Percentiles rank a stretch among this genome's conserved stretches.
Conservation (phyloP, 2,888 invertebrate genomes). For the Latrodectus hesperus region DNA sequence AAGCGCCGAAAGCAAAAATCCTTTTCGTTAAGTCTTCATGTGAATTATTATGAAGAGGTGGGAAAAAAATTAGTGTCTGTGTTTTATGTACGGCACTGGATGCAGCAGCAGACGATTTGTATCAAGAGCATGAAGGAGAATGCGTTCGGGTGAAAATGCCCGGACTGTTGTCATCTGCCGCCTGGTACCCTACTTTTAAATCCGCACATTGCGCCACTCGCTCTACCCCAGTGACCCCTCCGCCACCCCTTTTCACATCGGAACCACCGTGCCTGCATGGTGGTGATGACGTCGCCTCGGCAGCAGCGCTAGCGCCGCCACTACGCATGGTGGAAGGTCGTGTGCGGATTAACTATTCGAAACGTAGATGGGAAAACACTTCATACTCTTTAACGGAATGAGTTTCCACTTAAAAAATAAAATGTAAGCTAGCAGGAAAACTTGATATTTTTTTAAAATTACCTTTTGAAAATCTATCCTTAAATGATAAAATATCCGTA, state of each 20-base stretch:
- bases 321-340: conserved; percentile 10
- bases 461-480: no score
- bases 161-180: conserved; percentile 56
- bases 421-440: no score
- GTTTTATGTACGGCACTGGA: not conserved
- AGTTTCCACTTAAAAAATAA: no score
- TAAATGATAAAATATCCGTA: no score
- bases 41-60: not conserved
- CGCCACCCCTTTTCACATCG: conserved; percentile 15
- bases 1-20: conserved; percentile 12
- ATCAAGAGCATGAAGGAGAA: conserved; percentile 7
- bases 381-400: no score
- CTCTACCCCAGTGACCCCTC: conserved; percentile 30
- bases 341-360: no score
- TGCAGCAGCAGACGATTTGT: conserved; percentile 21
- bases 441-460: no score
- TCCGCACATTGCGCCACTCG: conserved; percentile 69
- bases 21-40: conserved; percentile 6
- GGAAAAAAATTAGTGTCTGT: not conserved
- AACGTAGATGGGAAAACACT: no score
- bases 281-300: conserved; percentile 48
- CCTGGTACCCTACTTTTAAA: conserved; percentile 64
- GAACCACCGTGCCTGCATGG: conserved; percentile 40
- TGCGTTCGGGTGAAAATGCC: conserved; percentile 42
- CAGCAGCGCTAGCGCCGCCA: conserved; percentile 41